Percentiles rank a stretch among this genome's conserved stretches.
Evolutionary conservation across 2,888 invertebrate genomes (phyloP).

Genomic region (Prenolepis imparis): DNA sequence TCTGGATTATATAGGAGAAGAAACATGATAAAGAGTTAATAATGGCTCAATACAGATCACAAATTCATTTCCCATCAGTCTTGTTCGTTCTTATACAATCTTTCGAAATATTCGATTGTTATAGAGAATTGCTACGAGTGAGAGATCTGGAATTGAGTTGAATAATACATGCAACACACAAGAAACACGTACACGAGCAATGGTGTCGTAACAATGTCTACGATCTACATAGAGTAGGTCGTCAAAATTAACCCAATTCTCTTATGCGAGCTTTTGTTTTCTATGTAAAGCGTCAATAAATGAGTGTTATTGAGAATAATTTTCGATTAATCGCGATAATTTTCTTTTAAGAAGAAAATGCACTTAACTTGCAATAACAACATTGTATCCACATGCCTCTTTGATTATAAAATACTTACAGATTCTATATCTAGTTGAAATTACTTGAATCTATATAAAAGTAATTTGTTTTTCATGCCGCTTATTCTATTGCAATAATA

Average conservation of each 20-base stretch:
- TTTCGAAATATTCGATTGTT: slow-evolving; percentile 47
- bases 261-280: slow-evolving; percentile 50
- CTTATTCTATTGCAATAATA: neutral
- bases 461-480: neutral
- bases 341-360: neutral
- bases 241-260: slow-evolving; percentile 50
- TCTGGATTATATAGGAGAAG: neutral
- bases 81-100: slow-evolving; percentile 24
- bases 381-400: neutral
- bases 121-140: slow-evolving; percentile 20
- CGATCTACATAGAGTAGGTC: slow-evolving; percentile 56
- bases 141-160: neutral
- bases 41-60: slow-evolving; percentile 17
- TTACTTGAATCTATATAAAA: neutral
- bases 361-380: neutral
- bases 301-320: slow-evolving; percentile 17
- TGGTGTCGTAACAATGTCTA: slow-evolving; percentile 50
- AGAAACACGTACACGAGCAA: slow-evolving; percentile 44
- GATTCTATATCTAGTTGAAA: neutral
- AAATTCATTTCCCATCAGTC: slow-evolving; percentile 35
- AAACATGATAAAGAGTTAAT: neutral
- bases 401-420: slow-evolving; percentile 8
- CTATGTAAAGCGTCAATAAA: slow-evolving; percentile 22
- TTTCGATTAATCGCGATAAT: slow-evolving; percentile 45
- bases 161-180: slow-evolving; percentile 53